phyloP scores from a whole-genome alignment of 2,888 invertebrate genomes.

The Anodontia alba region DNA sequence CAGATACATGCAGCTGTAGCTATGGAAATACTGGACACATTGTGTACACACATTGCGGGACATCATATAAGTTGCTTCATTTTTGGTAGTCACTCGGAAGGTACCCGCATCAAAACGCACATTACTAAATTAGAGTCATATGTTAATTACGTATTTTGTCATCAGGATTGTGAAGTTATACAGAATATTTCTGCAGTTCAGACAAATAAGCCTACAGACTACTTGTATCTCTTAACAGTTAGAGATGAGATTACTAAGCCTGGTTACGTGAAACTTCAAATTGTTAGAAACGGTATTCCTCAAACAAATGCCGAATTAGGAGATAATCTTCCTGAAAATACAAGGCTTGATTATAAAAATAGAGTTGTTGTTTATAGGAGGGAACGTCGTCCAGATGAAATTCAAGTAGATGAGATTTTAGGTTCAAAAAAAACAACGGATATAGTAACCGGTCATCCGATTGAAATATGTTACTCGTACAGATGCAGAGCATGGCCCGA shows the following conservation, averaged over 20 bases:
- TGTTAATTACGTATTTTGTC: slow-evolving; percentile 1
- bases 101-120: background rate
- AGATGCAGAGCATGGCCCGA: background rate
- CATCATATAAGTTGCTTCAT: background rate
- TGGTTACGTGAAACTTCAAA: background rate
- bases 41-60: background rate
- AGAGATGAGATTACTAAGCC: slow-evolving; percentile 2
- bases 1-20: background rate
- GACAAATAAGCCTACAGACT: background rate
- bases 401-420: background rate
- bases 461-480: background rate
- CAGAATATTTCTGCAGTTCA: background rate
- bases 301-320: background rate
- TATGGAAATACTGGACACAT: background rate
- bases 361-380: background rate
- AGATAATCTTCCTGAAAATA: background rate
- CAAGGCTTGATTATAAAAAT: background rate
- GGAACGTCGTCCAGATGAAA: background rate
- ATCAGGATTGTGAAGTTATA: background rate
- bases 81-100: slow-evolving; percentile 6
- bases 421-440: background rate
- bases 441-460: background rate
- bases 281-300: background rate
- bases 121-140: background rate
- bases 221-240: background rate